A percentile compares a stretch with the other conserved stretches of the same genome.
Evolutionary conservation across 2,797 vertebrate species (phyloP).

Genomic region (Sebastes iracundus): DNA sequence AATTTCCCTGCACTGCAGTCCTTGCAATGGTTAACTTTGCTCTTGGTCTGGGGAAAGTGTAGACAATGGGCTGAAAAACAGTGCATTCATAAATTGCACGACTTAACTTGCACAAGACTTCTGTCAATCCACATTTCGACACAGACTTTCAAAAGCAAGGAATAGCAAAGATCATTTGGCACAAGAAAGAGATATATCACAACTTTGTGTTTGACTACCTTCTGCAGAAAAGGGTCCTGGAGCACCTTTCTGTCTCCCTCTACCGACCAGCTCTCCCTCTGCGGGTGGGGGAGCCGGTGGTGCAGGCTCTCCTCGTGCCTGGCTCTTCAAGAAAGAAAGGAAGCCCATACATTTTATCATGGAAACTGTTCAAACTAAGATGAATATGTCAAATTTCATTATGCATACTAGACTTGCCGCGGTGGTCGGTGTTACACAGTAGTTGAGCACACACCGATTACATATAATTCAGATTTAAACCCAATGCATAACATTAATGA

Average conservation of each 20-base stretch:
- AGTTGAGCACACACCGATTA: too few species aligned
- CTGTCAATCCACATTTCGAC: neutral
- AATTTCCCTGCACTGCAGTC: neutral
- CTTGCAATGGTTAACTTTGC: neutral
- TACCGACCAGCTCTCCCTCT: conserved; percentile 74
- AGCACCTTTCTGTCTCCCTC: conserved; percentile 79
- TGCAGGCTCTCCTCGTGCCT: conserved; percentile 27
- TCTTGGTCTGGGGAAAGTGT: neutral
- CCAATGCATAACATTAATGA: too few species aligned
- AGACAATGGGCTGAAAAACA: neutral
- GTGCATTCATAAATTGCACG: neutral
- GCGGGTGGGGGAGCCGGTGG: neutral
- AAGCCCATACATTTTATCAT: fast-evolving
- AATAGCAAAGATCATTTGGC: neutral
- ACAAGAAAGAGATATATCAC: neutral
- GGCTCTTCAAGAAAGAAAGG: conserved; percentile 17
- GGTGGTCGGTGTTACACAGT: too few species aligned
- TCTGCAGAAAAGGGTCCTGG: conserved; percentile 54
- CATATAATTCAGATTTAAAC: too few species aligned
- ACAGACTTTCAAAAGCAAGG: neutral
- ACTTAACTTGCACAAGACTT: neutral
- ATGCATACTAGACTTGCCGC: neutral
- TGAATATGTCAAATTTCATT: neutral
- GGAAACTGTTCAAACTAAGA: neutral
- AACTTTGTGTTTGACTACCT: conserved; percentile 69